Percentiles rank a stretch among this genome's conserved stretches.
Conservation (phyloP, 2,888 invertebrate species). For the Tenodera sinensis region DNA sequence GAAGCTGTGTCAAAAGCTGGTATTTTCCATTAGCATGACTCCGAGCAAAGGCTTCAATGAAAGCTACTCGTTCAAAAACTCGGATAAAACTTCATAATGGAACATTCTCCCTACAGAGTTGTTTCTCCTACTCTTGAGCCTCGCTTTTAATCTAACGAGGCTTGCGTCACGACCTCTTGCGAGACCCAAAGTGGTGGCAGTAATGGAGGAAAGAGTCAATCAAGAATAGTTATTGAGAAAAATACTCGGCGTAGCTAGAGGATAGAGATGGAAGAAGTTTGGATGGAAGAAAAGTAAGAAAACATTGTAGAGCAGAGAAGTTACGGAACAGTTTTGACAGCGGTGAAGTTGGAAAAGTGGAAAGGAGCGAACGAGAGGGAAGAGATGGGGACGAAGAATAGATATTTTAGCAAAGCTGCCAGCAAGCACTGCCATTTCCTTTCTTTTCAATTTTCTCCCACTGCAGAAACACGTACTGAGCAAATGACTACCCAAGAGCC, state of each 20-base stretch:
- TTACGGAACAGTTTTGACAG: constrained; percentile 14
- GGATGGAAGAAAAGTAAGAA: neutral
- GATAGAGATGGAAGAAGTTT: neutral
- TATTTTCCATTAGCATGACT: neutral
- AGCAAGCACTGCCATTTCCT: neutral
- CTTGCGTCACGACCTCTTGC: neutral
- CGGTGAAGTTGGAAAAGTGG: neutral
- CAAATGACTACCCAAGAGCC: neutral
- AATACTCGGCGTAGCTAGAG: neutral
- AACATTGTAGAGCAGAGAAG: neutral
- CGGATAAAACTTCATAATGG: neutral
- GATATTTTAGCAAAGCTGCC: constrained; percentile 5
- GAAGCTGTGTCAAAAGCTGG: neutral
- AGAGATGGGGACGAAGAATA: neutral
- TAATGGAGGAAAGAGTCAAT: neutral
- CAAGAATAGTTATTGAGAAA: neutral
- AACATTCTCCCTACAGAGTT: neutral
- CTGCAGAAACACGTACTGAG: neutral
- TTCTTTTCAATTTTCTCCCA: neutral
- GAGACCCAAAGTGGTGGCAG: neutral
- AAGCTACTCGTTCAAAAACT: neutral
- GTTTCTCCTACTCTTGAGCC: neutral
- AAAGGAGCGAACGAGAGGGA: neutral
- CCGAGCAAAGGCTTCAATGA: neutral
- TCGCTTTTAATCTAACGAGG: neutral